A percentile compares a stretch with the other conserved stretches of the same genome.
Evolutionary conservation across 2,797 vertebrate species (phyloP).

Genomic region (Neosalanx taihuensis): DNA sequence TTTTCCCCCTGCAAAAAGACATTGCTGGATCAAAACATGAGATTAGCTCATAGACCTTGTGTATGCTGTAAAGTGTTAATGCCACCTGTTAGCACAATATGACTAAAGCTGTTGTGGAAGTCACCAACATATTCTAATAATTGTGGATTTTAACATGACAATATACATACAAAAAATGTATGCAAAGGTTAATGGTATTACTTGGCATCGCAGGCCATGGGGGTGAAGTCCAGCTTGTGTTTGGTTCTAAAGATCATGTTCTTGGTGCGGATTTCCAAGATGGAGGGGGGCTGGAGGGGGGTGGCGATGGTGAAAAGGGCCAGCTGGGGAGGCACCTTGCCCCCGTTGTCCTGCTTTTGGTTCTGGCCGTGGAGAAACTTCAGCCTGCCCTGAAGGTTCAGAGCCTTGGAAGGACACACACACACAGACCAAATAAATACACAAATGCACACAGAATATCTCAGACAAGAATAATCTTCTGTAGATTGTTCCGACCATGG

Average conservation of each 20-base stretch:
- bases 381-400: conserved; percentile 75
- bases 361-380: conserved; percentile 79
- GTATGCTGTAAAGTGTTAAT: neutral
- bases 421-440: neutral
- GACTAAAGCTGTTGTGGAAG: neutral
- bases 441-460: too few relatives aligned
- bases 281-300: conserved; percentile 76
- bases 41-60: too few relatives aligned
- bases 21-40: neutral
- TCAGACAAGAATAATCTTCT: too few relatives aligned
- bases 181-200: conserved; percentile 38
- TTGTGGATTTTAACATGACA: neutral
- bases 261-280: conserved; percentile 80
- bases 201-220: conserved; percentile 80
- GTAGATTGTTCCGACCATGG: too few relatives aligned
- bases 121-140: too few relatives aligned
- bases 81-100: neutral
- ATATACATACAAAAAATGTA: neutral
- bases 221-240: conserved; percentile 86
- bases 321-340: conserved; percentile 62
- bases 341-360: conserved; percentile 55
- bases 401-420: conserved; percentile 66
- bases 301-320: conserved; percentile 79
- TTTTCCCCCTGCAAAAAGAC: conserved; percentile 62
- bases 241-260: conserved; percentile 84